phyloP scores from a whole-genome alignment of 2,113 vertebrate genomes.

The Crotophaga sulcirostris region DNA sequence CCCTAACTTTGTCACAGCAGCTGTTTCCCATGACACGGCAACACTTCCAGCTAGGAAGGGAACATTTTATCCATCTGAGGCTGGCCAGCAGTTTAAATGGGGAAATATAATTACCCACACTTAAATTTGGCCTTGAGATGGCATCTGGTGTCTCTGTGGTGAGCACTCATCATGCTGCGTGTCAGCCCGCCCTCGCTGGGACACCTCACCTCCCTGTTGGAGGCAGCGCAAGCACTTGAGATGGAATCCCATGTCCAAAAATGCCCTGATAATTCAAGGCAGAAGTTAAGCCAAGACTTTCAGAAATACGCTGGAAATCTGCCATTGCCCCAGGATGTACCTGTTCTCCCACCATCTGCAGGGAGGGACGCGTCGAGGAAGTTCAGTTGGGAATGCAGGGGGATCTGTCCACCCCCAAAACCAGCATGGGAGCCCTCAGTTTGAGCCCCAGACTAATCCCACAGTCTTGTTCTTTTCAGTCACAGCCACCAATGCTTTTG shows the following conservation, averaged over 20 bases:
- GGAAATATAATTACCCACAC: conserved; percentile 40
- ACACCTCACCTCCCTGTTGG: not conserved
- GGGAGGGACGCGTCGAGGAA: not conserved
- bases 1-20: conserved; percentile 34
- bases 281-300: not conserved
- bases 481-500: not conserved
- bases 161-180: fast-evolving
- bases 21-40: not conserved
- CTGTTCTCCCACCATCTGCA: not conserved
- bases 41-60: conserved; percentile 22
- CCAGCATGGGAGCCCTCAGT: not conserved
- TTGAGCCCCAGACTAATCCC: not conserved
- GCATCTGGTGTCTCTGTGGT: not conserved
- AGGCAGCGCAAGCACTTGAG: not conserved
- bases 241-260: not conserved
- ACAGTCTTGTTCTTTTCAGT: not conserved
- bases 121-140: conserved; percentile 20
- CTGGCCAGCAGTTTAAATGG: conserved; percentile 15
- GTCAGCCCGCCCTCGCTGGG: not conserved
- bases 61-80: conserved; percentile 52
- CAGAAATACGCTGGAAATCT: not conserved
- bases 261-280: not conserved
- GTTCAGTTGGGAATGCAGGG: fast-evolving
- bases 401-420: not conserved
- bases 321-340: not conserved